Conservation (phyloP, 2,113 vertebrate genomes). For the Galemys pyrenaicus region DNA sequence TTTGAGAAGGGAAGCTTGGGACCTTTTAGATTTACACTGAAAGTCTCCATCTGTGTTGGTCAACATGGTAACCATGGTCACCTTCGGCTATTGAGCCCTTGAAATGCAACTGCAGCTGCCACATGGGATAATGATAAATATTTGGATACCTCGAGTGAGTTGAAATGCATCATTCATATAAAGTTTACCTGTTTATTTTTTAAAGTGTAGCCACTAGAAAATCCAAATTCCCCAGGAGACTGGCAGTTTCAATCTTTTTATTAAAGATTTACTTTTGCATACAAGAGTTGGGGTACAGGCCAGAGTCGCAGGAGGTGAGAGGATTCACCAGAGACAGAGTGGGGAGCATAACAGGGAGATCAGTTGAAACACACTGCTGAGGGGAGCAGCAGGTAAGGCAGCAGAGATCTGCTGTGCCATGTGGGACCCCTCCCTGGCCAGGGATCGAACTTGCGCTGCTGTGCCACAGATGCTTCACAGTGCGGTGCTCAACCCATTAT, state of each 20-base stretch:
- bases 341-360: too few relatives aligned
- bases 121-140: not conserved
- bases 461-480: too few relatives aligned
- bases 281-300: too few relatives aligned
- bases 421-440: too few relatives aligned
- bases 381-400: too few relatives aligned
- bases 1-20: not conserved
- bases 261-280: too few relatives aligned
- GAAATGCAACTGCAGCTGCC: not conserved
- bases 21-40: not conserved
- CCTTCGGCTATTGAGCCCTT: not conserved
- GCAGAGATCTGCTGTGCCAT: too few relatives aligned
- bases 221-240: not conserved
- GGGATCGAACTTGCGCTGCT: too few relatives aligned
- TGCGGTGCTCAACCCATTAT: too few relatives aligned
- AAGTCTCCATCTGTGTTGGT: not conserved
- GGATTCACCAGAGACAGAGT: too few relatives aligned
- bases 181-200: not conserved
- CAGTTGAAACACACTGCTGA: too few relatives aligned
- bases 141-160: not conserved
- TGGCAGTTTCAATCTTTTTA: not conserved
- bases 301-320: too few relatives aligned
- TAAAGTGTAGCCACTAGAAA: not conserved
- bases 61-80: not conserved
- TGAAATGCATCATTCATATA: not conserved